Evolutionary conservation across 2,113 vertebrate species (phyloP).

Genomic region (Plestiodon gilberti): DNA sequence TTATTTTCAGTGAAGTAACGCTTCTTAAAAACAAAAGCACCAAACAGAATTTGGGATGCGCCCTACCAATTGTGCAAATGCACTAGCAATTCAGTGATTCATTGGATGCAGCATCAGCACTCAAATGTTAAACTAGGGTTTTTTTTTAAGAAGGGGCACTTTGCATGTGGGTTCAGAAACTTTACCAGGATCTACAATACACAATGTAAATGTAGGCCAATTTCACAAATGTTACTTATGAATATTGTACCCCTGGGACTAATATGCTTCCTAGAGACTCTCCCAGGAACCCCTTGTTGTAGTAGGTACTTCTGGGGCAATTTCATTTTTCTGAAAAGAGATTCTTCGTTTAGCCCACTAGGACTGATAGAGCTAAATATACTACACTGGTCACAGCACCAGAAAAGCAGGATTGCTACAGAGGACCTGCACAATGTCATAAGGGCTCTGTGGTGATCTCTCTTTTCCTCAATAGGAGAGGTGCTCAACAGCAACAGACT

Average conservation of each 20-base stretch:
- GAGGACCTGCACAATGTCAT: too few species aligned
- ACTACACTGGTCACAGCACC: too few species aligned
- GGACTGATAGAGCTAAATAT: not conserved
- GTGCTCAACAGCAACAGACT: not conserved
- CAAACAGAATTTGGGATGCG: not conserved
- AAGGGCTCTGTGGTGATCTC: not conserved
- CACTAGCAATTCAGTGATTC: not conserved
- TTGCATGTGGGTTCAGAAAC: too few species aligned
- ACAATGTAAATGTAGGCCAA: not conserved
- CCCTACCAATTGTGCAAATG: not conserved
- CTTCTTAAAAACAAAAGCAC: too few species aligned
- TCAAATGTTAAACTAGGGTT: not conserved
- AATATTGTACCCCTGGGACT: not conserved
- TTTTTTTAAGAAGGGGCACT: too few species aligned
- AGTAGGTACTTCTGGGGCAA: not conserved
- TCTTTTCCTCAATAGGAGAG: not conserved
- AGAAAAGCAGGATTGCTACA: too few species aligned
- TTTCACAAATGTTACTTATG: not conserved
- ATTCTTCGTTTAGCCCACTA: not conserved
- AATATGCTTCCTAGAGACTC: too few species aligned
- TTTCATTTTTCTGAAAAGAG: not conserved
- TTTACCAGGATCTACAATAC: too few species aligned
- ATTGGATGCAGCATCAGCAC: not conserved
- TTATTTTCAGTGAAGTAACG: too few species aligned
- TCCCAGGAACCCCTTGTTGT: too few species aligned